Percentiles rank a stretch among this genome's conserved stretches.
These are phyloP conservation scores for Phrynocephalus vlangalii DNA, from an alignment of 2,797 vertebrate genomes.

Conservation along the genomic window DNA sequence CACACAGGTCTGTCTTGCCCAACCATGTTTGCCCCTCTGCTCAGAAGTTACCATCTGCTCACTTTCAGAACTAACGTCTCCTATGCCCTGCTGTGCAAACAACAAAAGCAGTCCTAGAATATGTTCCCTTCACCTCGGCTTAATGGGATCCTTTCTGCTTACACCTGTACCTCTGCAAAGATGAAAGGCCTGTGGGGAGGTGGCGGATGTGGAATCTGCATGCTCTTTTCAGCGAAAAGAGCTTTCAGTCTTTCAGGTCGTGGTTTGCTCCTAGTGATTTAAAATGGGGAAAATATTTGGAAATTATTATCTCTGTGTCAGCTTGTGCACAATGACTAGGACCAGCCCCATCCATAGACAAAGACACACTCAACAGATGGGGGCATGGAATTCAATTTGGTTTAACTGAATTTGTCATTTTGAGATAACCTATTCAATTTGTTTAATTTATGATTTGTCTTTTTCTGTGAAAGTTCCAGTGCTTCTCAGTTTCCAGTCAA, in stretches of 20 bases:
- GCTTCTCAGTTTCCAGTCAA: too few relatives aligned
- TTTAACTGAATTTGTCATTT: too few relatives aligned
- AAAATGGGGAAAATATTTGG: too few relatives aligned
- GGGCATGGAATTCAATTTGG: too few relatives aligned
- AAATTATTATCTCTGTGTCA: background rate
- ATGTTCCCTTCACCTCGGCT: background rate
- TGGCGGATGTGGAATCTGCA: too few relatives aligned
- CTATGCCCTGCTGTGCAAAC: background rate
- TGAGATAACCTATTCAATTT: background rate
- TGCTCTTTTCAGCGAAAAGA: too few relatives aligned
- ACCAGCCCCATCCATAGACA: background rate
- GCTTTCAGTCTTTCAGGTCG: background rate
- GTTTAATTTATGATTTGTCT: background rate
- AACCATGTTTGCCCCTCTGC: too few relatives aligned
- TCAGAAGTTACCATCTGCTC: background rate
- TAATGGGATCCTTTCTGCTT: constrained; percentile 5
- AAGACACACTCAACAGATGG: too few relatives aligned
- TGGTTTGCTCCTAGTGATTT: background rate
- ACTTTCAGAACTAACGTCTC: too few relatives aligned
- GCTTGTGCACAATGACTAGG: background rate
- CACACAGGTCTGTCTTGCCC: too few relatives aligned
- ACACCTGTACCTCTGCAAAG: background rate
- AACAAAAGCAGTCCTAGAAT: background rate
- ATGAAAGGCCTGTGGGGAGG: background rate
- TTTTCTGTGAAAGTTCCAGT: background rate